Base-by-base conservation (phyloP, 2,113 vertebrate genomes). In the Leuciscus idus region DNA sequence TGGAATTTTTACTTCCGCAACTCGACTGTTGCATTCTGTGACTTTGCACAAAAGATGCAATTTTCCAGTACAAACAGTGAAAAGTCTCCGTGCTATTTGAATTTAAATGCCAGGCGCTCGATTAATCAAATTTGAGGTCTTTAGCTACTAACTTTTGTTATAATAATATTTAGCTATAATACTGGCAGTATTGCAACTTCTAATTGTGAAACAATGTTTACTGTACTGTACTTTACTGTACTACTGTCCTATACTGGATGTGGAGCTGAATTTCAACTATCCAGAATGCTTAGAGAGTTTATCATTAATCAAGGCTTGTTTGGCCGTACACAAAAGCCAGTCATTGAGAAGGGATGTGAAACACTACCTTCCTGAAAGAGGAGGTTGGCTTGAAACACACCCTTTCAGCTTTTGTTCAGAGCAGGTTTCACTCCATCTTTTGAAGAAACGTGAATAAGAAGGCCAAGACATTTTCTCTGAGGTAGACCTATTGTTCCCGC, bases 311-410 rank as follows among this genome's bases (percentile, higher is more conserved):
- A 30, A 64, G 76, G 48, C 80, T 23, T 30, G 55, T 43, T 61
- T 77, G 64, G 83, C 74, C 66, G 30, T 8, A 81, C 23, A 62
- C 72, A 78, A 88, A 88, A 81, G 43, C 84, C 26, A 64, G 39
- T 84, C 83, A 73, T 76, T 89, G 68, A 82, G 72, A 78, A 83
- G 4, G n/a, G n/a, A 74, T 87, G 70, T 72, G 85, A 86, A 89
- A 90, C 86, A 39, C 64, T 84, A 81, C 61, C 64, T 85, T 84
- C 50, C 26, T 79, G 70, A 84, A 87, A 76, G 74, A 39, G n/a
- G 19, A 39, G 82, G 50, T 61, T 17, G n/a, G 33, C 19, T 43
- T 4, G 23, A 19, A 77, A 84, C 68, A 85, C 72, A 10, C 30
- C 13, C 46, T 36, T 79, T 30, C 85, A 64, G 72, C 57, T 43